phyloP scores from a whole-genome alignment of 92 coral and sea anemone species.

The Zoanthus gigantus region DNA sequence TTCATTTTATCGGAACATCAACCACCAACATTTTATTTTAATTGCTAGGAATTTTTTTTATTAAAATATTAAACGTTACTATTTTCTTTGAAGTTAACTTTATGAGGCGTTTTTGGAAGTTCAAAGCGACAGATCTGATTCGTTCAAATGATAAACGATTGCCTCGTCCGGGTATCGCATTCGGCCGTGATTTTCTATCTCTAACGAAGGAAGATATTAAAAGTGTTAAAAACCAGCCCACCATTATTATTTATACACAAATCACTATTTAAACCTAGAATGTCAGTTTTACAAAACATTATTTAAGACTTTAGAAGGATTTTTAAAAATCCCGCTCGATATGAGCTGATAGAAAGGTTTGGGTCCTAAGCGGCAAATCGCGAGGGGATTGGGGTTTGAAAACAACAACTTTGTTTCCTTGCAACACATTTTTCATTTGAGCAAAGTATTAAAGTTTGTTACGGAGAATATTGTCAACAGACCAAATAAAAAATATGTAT shows the following conservation, averaged over 20 bases:
- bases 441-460: background rate
- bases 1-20: conserved; percentile 18
- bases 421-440: no score
- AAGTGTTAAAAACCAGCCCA: background rate
- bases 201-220: background rate
- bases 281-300: background rate
- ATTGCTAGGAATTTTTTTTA: background rate
- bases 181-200: conserved; percentile 1
- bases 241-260: background rate
- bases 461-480: background rate
- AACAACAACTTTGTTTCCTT: conserved; percentile 15
- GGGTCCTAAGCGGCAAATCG: conserved; percentile 45
- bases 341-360: conserved; percentile 1
- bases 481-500: background rate
- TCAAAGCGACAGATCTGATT: conserved; percentile 9
- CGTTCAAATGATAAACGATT: background rate
- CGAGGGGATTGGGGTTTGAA: conserved; percentile 52
- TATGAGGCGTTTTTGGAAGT: background rate
- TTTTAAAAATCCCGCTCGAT: conserved; percentile 51
- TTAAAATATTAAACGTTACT: background rate
- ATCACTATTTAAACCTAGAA: background rate
- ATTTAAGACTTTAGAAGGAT: background rate
- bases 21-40: background rate
- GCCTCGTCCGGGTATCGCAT: background rate
- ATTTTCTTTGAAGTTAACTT: background rate